phyloP scores from a whole-genome alignment of 2,888 invertebrate species.

The Amiota mariae region DNA sequence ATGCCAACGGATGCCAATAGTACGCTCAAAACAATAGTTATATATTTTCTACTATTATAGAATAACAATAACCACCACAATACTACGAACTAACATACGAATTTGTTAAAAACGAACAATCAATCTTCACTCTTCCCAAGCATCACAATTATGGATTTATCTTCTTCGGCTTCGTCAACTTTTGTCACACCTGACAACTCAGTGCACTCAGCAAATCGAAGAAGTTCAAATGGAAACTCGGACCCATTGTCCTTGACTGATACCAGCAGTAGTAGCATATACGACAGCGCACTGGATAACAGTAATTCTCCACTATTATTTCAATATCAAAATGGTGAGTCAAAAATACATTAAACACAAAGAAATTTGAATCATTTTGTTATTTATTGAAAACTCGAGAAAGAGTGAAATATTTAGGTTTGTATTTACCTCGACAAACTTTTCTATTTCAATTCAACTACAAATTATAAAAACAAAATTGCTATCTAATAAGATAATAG shows the following conservation, averaged over 20 bases:
- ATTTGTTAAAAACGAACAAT: not conserved
- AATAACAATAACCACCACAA: no score
- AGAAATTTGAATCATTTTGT: not conserved
- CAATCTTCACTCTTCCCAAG: not conserved
- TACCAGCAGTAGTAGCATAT: conserved; percentile 60
- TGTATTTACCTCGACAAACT: no score
- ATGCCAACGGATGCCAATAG: not conserved
- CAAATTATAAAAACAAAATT: no score
- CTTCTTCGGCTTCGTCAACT: conserved; percentile 41
- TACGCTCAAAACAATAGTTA: no score
- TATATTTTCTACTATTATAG: conserved; percentile 10
- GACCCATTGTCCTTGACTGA: conserved; percentile 30
- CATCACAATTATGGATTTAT: conserved; percentile 50
- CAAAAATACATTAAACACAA: not conserved
- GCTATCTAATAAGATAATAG: no score
- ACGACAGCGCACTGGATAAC: conserved; percentile 70
- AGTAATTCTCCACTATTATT: conserved; percentile 60
- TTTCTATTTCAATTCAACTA: no score
- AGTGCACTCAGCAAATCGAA: not conserved
- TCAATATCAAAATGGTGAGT: conserved; percentile 62
- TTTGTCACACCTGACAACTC: conserved; percentile 47
- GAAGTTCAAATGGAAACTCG: conserved; percentile 7
- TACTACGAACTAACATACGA: not conserved
- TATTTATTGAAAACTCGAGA: no score
- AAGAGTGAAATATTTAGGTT: no score